A percentile compares a stretch with the other conserved stretches of the same genome.
These are phyloP conservation scores for Adineta ricciae DNA, from an alignment of 2,888 invertebrate species.

Conservation along the genomic window DNA sequence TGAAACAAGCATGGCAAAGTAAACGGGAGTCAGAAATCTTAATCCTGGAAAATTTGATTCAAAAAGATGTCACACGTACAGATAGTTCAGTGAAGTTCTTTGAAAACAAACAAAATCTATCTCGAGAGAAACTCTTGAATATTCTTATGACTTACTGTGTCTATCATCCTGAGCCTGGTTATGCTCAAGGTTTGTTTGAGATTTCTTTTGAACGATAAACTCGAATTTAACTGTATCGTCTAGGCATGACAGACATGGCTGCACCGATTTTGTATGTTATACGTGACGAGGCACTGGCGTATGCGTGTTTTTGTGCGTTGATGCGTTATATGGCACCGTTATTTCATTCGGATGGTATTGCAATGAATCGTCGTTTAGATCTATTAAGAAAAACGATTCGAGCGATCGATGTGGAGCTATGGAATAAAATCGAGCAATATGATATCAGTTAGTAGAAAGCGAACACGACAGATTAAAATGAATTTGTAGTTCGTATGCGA, in stretches of 20 bases:
- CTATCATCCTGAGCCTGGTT: conserved; percentile 85
- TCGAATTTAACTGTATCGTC: too few relatives aligned
- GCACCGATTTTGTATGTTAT: conserved; percentile 88
- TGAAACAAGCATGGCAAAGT: conserved; percentile 23
- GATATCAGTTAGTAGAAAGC: conserved; percentile 13
- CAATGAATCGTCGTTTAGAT: neutral
- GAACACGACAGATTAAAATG: too few relatives aligned
- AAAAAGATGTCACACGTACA: conserved; percentile 88
- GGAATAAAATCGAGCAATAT: neutral
- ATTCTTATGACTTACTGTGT: conserved; percentile 88
- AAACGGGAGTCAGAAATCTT: conserved; percentile 34
- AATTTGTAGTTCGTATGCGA: too few relatives aligned
- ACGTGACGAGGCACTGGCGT: conserved; percentile 89
- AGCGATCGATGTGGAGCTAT: neutral
- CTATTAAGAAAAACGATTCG: neutral
- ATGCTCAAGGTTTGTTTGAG: conserved; percentile 61
- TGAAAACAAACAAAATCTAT: conserved; percentile 76
- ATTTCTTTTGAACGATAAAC: neutral
- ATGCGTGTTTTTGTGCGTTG: conserved; percentile 86
- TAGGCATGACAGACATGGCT: conserved; percentile 88
- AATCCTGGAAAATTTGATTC: conserved; percentile 84
- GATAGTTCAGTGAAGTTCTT: conserved; percentile 85
- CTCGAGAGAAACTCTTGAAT: conserved; percentile 81
- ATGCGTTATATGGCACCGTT: conserved; percentile 52
- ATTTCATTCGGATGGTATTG: neutral